phyloP scores from a whole-genome alignment of 1,140 invertebrate species.

The Drosophila neocordata region DNA sequence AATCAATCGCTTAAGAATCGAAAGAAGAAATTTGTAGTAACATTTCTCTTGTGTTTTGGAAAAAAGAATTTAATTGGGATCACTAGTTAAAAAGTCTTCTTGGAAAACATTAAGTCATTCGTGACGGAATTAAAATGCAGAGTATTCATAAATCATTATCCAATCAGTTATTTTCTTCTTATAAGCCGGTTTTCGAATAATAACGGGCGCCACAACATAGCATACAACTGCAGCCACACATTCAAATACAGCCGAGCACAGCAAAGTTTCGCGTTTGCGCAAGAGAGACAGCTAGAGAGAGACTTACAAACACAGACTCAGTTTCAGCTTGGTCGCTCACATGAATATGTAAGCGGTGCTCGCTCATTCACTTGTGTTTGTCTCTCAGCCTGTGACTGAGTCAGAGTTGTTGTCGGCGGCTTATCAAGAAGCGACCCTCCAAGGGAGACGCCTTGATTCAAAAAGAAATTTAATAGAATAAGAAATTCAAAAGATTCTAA shows the following conservation, averaged over 20 bases:
- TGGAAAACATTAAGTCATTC: too few relatives aligned
- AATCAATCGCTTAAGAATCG: too few relatives aligned
- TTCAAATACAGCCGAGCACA: conserved; percentile 15
- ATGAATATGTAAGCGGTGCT: conserved; percentile 38
- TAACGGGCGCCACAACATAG: conserved; percentile 57
- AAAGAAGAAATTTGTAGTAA: too few relatives aligned
- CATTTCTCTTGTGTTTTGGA: too few relatives aligned
- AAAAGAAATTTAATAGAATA: not conserved
- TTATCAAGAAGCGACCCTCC: not conserved
- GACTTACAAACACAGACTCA: conserved; percentile 20
- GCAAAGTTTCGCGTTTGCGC: conserved; percentile 62
- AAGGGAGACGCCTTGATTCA: conserved; percentile 3
- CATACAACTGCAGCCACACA: conserved; percentile 27
- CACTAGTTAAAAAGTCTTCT: too few relatives aligned
- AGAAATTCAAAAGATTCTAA: not conserved
- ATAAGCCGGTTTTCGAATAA: conserved; percentile 64
- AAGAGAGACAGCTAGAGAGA: conserved; percentile 60
- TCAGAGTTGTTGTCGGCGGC: conserved; percentile 2
- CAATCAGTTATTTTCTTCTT: not conserved
- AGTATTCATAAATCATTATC: conserved; percentile 24
- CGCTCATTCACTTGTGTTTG: conserved; percentile 44
- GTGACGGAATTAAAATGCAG: not conserved
- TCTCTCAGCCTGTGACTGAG: conserved; percentile 30
- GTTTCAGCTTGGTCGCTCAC: conserved; percentile 4
- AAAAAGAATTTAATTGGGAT: too few relatives aligned